Evolutionary conservation across 1,140 invertebrate species (phyloP).

Genomic region (Bacillus rossius): DNA sequence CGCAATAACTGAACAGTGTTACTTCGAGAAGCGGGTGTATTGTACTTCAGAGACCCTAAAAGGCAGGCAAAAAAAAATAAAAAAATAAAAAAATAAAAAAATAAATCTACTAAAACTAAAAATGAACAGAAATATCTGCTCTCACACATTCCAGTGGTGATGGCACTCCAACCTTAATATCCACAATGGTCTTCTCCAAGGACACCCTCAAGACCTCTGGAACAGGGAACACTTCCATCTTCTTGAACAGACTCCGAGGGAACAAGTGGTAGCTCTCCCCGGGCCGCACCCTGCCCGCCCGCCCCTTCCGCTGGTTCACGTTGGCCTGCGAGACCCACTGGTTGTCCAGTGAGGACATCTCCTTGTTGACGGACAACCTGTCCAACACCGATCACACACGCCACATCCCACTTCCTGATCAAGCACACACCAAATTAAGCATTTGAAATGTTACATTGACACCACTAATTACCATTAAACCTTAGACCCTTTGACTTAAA

Average conservation of each 20-base stretch:
- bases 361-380: neutral
- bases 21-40: no score
- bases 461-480: no score
- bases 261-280: constrained; percentile 78
- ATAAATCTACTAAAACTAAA: neutral
- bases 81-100: neutral
- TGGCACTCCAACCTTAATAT: constrained; percentile 47
- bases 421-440: no score
- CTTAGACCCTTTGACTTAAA: no score
- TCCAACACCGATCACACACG: neutral
- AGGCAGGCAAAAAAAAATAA: neutral
- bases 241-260: constrained; percentile 41
- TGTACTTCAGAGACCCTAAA: no score
- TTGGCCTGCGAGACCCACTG: constrained; percentile 55
- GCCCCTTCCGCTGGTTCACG: constrained; percentile 56
- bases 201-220: constrained; percentile 57
- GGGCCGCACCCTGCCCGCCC: constrained; percentile 61
- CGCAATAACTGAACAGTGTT: no score
- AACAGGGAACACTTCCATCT: constrained; percentile 45
- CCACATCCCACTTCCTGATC: no score
- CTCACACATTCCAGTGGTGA: no score
- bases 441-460: no score
- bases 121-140: no score
- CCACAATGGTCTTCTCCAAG: constrained; percentile 57
- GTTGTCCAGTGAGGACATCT: constrained; percentile 32